Evolutionary conservation across 2,888 invertebrate genomes (phyloP), one percentile per base, ranked within the genome.

Genomic region (Pterobdella sp.): DNA sequence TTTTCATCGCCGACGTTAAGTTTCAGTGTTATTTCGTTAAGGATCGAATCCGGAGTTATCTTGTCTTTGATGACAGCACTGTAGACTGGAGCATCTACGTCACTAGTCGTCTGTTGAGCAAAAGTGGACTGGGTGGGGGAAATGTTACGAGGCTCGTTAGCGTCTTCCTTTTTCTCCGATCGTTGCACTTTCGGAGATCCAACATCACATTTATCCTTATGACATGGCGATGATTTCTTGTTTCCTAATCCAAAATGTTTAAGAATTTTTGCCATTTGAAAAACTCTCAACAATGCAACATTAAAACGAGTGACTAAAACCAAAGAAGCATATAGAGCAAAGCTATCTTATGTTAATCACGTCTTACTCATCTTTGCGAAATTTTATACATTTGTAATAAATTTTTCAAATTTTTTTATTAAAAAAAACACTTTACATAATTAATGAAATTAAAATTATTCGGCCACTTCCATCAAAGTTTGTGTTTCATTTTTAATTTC

Each of bases 231-330:
- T 52, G 71, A 71, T 35, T 71, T 71, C 35, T 71, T 71, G 34
- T 56, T 71, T n/a, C 71, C 71, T 31, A 71, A 36, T 31, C 71
- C 71, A 71, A 71, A 71, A 71, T 71, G 71, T 37, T 71, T 71
- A 36, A 71, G 36, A 34, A 71, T 71, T 60, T 71, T 71, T 60
- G 71, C 71, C 71, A 71, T 71, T 71, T 60, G 52, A 31, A 42
- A 52, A 52, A 31, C 22, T 52, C 32, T 32, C 42, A 49, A 34
- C 26, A 37, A 26, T 52, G 52, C 49, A 69, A 69, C 42, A 69
- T 52, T 69, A 42, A 42, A 49, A 42, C 69, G 18, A 56, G 60
- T 56, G 60, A 56, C 60, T 56, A 69, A 49, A 69, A 36, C 69
- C 69, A 69, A 69, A 69, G 69, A 69, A n/a, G n/a, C 52, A 34